A percentile compares a stretch with the other conserved stretches of the same genome.
These are phyloP conservation scores for Myotis yumanensis DNA, from an alignment of 2,113 vertebrate species.

Conservation along the genomic window DNA sequence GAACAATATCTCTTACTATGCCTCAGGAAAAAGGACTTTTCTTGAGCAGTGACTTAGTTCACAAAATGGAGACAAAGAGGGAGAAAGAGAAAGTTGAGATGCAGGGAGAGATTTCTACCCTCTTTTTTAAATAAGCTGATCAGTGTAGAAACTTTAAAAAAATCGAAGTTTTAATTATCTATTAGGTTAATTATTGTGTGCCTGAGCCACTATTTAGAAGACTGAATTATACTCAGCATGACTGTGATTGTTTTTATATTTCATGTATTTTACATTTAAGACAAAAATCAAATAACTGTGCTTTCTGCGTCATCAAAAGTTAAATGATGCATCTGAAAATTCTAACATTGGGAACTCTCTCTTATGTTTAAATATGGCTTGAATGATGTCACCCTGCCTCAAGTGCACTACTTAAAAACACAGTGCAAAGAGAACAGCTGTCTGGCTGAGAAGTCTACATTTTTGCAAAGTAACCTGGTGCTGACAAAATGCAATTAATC, in stretches of 20 bases:
- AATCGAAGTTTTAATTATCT: background rate
- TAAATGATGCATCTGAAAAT: conserved; percentile 40
- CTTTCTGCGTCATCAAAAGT: background rate
- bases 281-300: background rate
- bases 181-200: background rate
- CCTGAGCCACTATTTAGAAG: background rate
- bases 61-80: background rate
- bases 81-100: background rate
- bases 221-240: background rate
- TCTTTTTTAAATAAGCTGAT: background rate
- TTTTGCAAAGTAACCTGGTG: conserved; percentile 21
- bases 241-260: background rate
- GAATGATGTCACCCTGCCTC: conserved; percentile 52
- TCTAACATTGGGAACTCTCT: background rate
- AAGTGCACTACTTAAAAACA: conserved; percentile 58
- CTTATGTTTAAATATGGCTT: conserved; percentile 22
- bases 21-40: background rate
- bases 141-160: background rate
- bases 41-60: background rate
- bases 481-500: conserved; percentile 58
- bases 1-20: background rate
- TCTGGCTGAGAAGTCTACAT: conserved; percentile 4
- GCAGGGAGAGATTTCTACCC: background rate
- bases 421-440: conserved; percentile 35
- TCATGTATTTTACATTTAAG: background rate